phyloP scores from a whole-genome alignment of 2,797 vertebrate species.

The Darevskia mixta region DNA sequence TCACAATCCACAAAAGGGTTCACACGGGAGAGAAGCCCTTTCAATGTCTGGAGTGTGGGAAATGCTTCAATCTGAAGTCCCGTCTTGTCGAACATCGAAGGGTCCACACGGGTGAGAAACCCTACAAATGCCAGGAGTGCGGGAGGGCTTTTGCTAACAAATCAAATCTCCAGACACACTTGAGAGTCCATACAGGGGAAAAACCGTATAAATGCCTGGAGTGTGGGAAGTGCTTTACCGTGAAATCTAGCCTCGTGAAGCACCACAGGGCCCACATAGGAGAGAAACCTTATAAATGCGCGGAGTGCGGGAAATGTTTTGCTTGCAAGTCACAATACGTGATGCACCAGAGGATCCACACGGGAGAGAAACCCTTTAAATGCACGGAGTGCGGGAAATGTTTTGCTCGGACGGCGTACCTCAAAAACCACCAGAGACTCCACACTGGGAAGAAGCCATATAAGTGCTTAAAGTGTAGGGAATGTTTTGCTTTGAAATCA shows the following conservation, averaged over 20 bases:
- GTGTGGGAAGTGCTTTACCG: slow-evolving; percentile 53
- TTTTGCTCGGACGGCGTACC: background rate
- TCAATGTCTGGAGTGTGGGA: background rate
- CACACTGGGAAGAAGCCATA: background rate
- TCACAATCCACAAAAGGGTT: background rate
- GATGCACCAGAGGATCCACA: background rate
- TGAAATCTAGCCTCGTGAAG: slow-evolving; percentile 61
- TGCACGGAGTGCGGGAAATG: background rate
- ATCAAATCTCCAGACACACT: background rate
- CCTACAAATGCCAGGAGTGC: background rate
- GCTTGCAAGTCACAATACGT: background rate
- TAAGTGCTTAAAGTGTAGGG: background rate
- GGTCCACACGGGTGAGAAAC: background rate
- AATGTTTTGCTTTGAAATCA: background rate
- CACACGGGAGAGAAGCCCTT: background rate
- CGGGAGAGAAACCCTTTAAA: background rate
- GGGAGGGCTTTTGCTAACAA: background rate
- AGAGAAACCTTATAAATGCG: background rate
- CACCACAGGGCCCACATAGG: slow-evolving; percentile 66
- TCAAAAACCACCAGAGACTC: background rate
- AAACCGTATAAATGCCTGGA: background rate
- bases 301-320: background rate
- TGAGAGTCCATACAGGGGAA: background rate
- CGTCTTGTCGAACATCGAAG: slow-evolving; percentile 68
- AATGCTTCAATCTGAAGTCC: slow-evolving; percentile 55